Evolutionary conservation across 2,888 invertebrate genomes (phyloP).

Genomic region (Apodemia duryi): DNA sequence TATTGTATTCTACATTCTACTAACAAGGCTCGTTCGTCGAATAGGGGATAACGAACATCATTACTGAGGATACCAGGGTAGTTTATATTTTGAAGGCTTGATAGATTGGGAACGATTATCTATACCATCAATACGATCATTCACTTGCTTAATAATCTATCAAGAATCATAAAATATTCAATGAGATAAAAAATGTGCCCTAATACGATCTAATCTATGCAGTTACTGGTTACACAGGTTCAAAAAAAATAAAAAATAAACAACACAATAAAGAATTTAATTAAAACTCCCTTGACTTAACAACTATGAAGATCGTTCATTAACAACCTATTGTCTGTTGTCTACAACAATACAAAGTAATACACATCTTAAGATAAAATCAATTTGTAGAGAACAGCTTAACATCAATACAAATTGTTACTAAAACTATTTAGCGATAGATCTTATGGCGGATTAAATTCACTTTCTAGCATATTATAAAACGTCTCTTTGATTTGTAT

Average conservation of each 20-base stretch:
- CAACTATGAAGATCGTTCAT: background rate
- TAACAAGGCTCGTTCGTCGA: no score
- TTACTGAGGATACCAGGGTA: no score
- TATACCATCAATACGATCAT: no score
- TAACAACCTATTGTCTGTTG: background rate
- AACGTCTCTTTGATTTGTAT: background rate
- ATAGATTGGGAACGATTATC: no score
- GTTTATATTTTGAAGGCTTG: no score
- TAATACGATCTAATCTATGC: background rate
- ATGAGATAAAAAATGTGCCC: no score
- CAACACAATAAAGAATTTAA: background rate
- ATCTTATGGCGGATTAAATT: background rate
- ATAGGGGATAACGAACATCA: no score
- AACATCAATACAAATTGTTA: conserved; percentile 2
- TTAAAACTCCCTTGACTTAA: background rate
- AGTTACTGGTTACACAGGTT: background rate
- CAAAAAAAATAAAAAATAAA: background rate
- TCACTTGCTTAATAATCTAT: no score
- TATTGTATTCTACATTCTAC: no score
- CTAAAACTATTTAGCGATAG: background rate
- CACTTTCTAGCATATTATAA: background rate
- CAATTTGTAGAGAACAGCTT: background rate
- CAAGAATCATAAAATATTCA: no score
- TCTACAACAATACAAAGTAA: background rate
- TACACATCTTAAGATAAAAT: conserved; percentile 1